phyloP scores from a whole-genome alignment of 2,888 invertebrate species.

The Mythimna loreyi region DNA sequence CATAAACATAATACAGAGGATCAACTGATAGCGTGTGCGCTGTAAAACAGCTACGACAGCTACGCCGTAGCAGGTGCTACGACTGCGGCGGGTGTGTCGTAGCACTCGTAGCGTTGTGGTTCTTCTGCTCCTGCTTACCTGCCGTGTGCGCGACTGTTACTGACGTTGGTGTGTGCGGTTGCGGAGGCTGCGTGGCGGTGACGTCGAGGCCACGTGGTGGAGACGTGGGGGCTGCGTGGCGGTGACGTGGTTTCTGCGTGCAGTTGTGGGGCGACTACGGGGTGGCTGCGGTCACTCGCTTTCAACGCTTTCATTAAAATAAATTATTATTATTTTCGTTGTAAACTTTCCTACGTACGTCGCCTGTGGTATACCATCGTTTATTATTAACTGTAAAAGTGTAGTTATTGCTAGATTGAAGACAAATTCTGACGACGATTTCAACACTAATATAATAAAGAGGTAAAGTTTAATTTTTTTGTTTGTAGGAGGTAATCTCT shows the following conservation, averaged over 20 bases:
- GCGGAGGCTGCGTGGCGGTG: background rate
- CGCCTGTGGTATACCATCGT: slow-evolving; percentile 12
- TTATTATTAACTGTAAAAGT: slow-evolving; percentile 11
- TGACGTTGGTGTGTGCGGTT: slow-evolving; percentile 14
- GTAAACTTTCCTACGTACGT: slow-evolving; percentile 28
- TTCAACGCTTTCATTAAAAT: slow-evolving; percentile 22
- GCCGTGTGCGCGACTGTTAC: background rate
- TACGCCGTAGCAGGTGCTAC: background rate
- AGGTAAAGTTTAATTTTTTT: no score
- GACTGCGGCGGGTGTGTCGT: background rate
- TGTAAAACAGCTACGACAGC: background rate
- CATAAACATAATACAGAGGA: slow-evolving; percentile 15
- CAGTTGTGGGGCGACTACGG: background rate
- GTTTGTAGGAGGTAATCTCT: no score
- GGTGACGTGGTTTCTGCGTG: slow-evolving; percentile 18
- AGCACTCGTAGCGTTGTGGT: background rate
- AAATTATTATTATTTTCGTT: slow-evolving; percentile 40
- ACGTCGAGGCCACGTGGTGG: slow-evolving; percentile 17
- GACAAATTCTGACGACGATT: no score
- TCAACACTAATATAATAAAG: no score
- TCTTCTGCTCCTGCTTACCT: slow-evolving; percentile 3
- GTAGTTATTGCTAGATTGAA: background rate
- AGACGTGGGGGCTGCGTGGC: slow-evolving; percentile 16
- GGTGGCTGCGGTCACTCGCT: slow-evolving; percentile 27
- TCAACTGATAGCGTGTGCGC: background rate